These are phyloP conservation scores for Tachycineta bicolor DNA, from an alignment of 2,113 vertebrate genomes.

Conservation along the genomic window DNA sequence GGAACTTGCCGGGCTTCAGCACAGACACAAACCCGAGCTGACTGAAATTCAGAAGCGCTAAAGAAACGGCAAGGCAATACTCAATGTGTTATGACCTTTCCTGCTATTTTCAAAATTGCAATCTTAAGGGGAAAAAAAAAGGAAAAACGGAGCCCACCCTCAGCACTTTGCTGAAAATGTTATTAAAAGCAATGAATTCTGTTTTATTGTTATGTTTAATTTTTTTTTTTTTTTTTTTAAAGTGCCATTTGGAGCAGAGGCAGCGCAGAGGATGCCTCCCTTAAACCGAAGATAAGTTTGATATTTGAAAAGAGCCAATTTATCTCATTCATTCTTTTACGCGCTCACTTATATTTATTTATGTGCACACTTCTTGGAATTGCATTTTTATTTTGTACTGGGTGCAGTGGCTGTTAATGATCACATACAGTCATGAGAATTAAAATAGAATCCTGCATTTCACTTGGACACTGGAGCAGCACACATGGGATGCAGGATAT, in stretches of 20 bases:
- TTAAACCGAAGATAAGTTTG: constrained; percentile 55
- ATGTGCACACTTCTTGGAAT: constrained; percentile 30
- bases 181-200: constrained; percentile 56
- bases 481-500: constrained; percentile 54
- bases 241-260: constrained; percentile 20
- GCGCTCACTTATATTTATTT: constrained; percentile 55
- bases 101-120: constrained; percentile 23
- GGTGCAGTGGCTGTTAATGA: constrained; percentile 63
- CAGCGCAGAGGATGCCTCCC: background rate
- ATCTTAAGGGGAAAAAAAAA: background rate
- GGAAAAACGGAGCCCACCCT: background rate
- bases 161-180: constrained; percentile 4
- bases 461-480: constrained; percentile 26
- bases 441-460: constrained; percentile 65
- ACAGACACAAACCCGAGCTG: background rate
- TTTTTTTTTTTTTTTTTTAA: background rate
- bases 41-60: background rate
- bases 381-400: constrained; percentile 40
- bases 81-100: background rate
- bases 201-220: constrained; percentile 44
- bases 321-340: constrained; percentile 49
- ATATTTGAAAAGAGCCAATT: constrained; percentile 58
- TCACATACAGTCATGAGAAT: constrained; percentile 54
- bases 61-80: background rate
- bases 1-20: background rate